Evolutionary conservation across 2,888 invertebrate genomes (phyloP).

Genomic region (Chloroclystis v-ata): DNA sequence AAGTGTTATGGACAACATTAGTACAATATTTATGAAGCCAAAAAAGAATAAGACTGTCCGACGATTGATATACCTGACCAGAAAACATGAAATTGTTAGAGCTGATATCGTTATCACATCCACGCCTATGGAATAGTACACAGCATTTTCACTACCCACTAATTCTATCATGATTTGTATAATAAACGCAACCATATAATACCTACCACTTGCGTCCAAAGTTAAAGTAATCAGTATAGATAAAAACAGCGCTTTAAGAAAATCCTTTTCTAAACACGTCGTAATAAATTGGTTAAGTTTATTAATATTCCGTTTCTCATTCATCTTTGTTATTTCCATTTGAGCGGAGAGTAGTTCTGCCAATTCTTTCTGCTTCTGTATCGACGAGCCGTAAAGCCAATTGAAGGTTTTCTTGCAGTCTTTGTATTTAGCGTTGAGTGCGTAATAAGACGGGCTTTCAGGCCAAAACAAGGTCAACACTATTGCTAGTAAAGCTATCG

Average conservation of each 20-base stretch:
- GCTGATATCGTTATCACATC: slow-evolving; percentile 1
- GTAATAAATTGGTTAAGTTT: not conserved
- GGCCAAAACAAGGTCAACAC: slow-evolving; percentile 39
- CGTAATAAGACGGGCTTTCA: slow-evolving; percentile 45
- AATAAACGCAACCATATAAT: slow-evolving; percentile 8
- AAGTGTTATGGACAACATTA: slow-evolving; percentile 6
- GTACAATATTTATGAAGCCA: slow-evolving; percentile 2
- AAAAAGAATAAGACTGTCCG: slow-evolving; percentile 9
- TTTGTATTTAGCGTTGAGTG: slow-evolving; percentile 38
- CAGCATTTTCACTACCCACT: not conserved
- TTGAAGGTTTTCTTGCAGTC: slow-evolving; percentile 38
- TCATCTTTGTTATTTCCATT: slow-evolving; percentile 19
- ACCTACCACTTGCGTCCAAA: slow-evolving; percentile 9
- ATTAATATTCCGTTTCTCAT: not conserved
- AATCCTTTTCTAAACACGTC: slow-evolving; percentile 33
- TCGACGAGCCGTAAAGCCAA: slow-evolving; percentile 37
- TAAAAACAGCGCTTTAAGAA: slow-evolving; percentile 32
- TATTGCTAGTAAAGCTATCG: slow-evolving; percentile 29
- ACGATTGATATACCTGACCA: slow-evolving; percentile 7
- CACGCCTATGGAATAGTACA: slow-evolving; percentile 6
- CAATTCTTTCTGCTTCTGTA: slow-evolving; percentile 33
- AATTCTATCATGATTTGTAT: slow-evolving; percentile 8
- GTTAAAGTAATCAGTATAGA: slow-evolving; percentile 2
- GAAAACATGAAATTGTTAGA: slow-evolving; percentile 6
- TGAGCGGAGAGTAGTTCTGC: slow-evolving; percentile 33